These are phyloP conservation scores for Alfaro cultratus DNA, from an alignment of 2,797 vertebrate species.

Conservation along the genomic window DNA sequence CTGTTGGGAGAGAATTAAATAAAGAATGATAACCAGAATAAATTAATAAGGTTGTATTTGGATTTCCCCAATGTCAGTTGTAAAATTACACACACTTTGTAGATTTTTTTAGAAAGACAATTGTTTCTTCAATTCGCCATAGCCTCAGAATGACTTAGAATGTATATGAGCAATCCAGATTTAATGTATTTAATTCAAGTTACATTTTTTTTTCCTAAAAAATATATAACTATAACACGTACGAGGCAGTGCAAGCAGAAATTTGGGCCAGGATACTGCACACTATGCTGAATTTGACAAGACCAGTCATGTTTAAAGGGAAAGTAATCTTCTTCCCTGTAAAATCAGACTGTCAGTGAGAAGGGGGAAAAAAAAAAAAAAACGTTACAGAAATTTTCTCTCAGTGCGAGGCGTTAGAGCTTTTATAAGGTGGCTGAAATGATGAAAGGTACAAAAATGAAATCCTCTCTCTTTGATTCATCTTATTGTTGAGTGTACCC, in stretches of 20 bases:
- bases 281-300: conserved; percentile 48
- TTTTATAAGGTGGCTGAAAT: conserved; percentile 36
- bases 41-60: neutral
- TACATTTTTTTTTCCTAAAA: too few species aligned
- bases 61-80: conserved; percentile 7
- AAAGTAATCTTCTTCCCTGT: conserved; percentile 44
- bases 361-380: conserved; percentile 9
- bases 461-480: conserved; percentile 46
- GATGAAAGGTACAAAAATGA: conserved; percentile 38
- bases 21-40: conserved; percentile 10
- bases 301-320: conserved; percentile 53
- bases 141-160: conserved; percentile 9
- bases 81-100: neutral
- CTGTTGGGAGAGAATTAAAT: too few species aligned
- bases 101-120: conserved; percentile 1
- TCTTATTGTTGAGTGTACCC: conserved; percentile 41
- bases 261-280: conserved; percentile 45
- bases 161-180: neutral
- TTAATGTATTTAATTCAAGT: neutral
- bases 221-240: too few species aligned
- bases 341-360: conserved; percentile 33
- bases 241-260: conserved; percentile 24
- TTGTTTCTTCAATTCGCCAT: conserved; percentile 12
- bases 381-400: conserved; percentile 22
- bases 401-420: conserved; percentile 18